Evolutionary conservation across 1,140 invertebrate genomes (phyloP).

Genomic region (Papilio aristodemus): DNA sequence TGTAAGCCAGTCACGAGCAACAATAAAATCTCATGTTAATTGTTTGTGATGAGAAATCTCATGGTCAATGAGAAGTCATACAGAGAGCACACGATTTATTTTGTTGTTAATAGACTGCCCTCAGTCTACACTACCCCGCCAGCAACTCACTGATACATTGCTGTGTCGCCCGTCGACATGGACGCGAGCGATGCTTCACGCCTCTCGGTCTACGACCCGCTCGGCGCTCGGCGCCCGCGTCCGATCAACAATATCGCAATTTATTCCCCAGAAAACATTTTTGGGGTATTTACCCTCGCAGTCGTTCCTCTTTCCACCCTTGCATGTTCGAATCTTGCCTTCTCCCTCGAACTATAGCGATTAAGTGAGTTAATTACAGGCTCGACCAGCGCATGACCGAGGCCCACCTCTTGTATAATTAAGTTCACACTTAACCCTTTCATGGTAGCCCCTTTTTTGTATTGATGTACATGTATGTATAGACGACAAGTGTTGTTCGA

Average conservation of each 20-base stretch:
- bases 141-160: not conserved
- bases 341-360: not conserved
- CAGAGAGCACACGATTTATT: no score
- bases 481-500: conserved; percentile 4
- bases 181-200: not conserved
- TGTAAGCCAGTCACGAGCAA: no score
- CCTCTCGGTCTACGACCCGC: not conserved
- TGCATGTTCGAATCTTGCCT: not conserved
- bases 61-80: no score
- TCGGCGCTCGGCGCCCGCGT: not conserved
- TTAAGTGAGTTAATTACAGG: conserved; percentile 32
- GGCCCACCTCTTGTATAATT: conserved; percentile 25
- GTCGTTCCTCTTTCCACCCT: not conserved
- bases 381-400: conserved; percentile 27
- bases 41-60: no score
- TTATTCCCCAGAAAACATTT: conserved; percentile 9
- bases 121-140: not conserved
- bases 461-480: conserved; percentile 12
- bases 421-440: conserved; percentile 32
- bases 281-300: not conserved
- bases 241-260: conserved; percentile 11
- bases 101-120: not conserved
- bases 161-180: not conserved
- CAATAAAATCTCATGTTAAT: no score
- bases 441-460: conserved; percentile 15